Evolutionary conservation across 2,797 vertebrate genomes (phyloP).

Genomic region (Poeciliopsis infans): DNA sequence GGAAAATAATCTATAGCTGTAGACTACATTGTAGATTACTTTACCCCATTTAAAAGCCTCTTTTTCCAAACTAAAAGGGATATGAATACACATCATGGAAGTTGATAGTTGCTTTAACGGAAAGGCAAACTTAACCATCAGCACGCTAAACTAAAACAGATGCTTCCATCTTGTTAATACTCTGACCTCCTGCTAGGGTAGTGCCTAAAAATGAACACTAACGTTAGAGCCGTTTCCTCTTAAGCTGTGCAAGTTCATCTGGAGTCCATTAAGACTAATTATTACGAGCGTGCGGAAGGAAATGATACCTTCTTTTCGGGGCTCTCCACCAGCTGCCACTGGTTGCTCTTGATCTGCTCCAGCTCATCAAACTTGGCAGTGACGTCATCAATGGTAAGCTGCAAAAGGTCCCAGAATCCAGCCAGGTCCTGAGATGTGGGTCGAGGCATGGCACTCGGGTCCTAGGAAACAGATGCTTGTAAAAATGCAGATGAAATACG

Average conservation of each 20-base stretch:
- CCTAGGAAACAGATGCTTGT: constrained; percentile 73
- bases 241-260: constrained; percentile 37
- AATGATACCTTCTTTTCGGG: constrained; percentile 90
- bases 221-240: constrained; percentile 27
- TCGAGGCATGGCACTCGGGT: constrained; percentile 98
- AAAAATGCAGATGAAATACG: neutral
- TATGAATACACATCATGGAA: constrained; percentile 1
- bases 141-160: constrained; percentile 14
- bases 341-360: constrained; percentile 94
- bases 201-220: constrained; percentile 30
- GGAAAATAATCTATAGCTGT: too few relatives aligned
- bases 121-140: neutral
- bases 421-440: constrained; percentile 98
- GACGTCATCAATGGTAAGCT: constrained; percentile 98
- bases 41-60: neutral
- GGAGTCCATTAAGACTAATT: constrained; percentile 40
- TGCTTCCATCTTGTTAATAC: constrained; percentile 28
- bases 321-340: constrained; percentile 90
- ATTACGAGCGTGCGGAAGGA: constrained; percentile 14
- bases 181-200: constrained; percentile 48
- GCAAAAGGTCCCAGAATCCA: constrained; percentile 98
- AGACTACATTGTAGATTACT: neutral
- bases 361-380: constrained; percentile 99
- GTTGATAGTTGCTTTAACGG: neutral
- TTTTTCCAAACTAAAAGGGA: neutral